A percentile compares a stretch with the other conserved stretches of the same genome.
These are phyloP conservation scores for Vicugna pacos DNA, from an alignment of 2,113 vertebrate species.

Conservation along the genomic window DNA sequence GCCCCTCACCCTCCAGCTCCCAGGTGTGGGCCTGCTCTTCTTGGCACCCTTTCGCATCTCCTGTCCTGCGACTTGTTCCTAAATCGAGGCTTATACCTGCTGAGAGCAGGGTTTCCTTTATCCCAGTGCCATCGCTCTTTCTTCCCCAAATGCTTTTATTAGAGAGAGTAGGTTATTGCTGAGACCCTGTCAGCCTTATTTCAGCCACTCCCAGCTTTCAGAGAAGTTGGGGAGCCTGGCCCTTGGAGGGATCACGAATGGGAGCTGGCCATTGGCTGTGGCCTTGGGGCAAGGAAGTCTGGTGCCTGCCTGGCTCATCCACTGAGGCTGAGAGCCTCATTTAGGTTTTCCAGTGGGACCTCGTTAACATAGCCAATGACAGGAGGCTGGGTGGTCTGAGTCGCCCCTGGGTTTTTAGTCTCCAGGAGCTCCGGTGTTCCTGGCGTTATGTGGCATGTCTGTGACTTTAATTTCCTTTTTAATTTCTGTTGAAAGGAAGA, in stretches of 20 bases:
- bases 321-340: not conserved
- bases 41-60: not conserved
- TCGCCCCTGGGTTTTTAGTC: not conserved
- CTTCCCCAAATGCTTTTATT: not conserved
- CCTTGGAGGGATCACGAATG: not conserved
- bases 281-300: not conserved
- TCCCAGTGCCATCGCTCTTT: not conserved
- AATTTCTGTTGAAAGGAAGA: slow-evolving; percentile 30
- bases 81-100: rapidly evolving
- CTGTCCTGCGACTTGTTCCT: not conserved
- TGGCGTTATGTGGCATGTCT: not conserved
- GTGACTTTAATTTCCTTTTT: slow-evolving; percentile 54
- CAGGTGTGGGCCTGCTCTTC: not conserved
- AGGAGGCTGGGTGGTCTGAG: not conserved
- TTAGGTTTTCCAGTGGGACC: not conserved
- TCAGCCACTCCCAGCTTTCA: not conserved
- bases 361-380: not conserved
- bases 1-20: no score
- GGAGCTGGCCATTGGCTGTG: not conserved
- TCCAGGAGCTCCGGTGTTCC: not conserved
- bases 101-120: not conserved
- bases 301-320: not conserved
- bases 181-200: not conserved
- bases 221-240: not conserved
- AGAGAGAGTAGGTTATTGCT: not conserved